Percentiles rank a stretch among this genome's conserved stretches.
Evolutionary conservation across 1,140 invertebrate species (phyloP).

Genomic region (Pseudomyrmex dendroicus): DNA sequence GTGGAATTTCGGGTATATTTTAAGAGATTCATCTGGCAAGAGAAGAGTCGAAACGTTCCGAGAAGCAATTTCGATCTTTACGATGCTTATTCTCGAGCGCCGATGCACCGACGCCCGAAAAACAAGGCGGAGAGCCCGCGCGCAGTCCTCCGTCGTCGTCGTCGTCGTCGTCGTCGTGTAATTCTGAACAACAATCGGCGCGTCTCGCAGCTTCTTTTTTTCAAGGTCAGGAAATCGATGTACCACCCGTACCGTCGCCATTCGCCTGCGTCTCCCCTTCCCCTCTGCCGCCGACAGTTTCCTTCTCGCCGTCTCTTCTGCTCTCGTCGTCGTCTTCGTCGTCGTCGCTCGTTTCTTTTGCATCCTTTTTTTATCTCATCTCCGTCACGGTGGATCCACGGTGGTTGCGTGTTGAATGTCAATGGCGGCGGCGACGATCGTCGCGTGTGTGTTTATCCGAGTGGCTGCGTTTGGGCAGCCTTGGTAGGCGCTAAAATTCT

Average conservation of each 20-base stretch:
- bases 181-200: slow-evolving; percentile 52
- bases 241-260: slow-evolving; percentile 13
- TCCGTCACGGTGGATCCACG: slow-evolving; percentile 1
- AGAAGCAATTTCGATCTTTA: slow-evolving; percentile 82
- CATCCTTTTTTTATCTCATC: neutral
- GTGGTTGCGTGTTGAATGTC: slow-evolving; percentile 70
- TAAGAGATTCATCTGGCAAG: slow-evolving; percentile 76
- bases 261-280: neutral
- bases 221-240: slow-evolving; percentile 63
- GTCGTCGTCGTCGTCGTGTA: neutral
- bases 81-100: slow-evolving; percentile 78
- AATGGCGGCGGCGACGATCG: slow-evolving; percentile 64
- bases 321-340: slow-evolving; percentile 13
- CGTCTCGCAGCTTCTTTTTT: slow-evolving; percentile 61
- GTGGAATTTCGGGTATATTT: slow-evolving; percentile 77
- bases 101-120: slow-evolving; percentile 61
- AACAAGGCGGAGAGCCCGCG: slow-evolving; percentile 62
- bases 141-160: slow-evolving; percentile 34
- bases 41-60: slow-evolving; percentile 73
- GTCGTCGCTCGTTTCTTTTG: neutral
- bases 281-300: slow-evolving; percentile 31
- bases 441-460: slow-evolving; percentile 70
- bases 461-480: slow-evolving; percentile 73
- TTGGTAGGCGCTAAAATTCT: slow-evolving; percentile 81
- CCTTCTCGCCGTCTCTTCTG: slow-evolving; percentile 29